A percentile compares a stretch with the other conserved stretches of the same genome.
Evolutionary conservation across 2,888 invertebrate genomes (phyloP).

Genomic region (Autographa gamma): DNA sequence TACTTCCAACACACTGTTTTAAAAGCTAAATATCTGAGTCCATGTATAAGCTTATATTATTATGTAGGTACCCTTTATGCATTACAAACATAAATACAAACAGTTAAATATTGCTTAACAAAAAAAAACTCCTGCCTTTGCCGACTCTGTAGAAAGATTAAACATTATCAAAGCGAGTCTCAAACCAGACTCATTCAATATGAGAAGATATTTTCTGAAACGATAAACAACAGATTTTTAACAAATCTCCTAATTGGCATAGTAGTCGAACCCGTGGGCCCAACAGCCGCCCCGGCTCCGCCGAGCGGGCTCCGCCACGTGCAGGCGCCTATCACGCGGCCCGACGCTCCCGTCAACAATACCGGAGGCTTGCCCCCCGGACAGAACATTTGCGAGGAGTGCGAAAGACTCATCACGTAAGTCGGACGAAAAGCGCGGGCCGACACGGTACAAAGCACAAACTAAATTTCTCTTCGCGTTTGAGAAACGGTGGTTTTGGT

Average conservation of each 20-base stretch:
- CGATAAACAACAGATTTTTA: slow-evolving; percentile 31
- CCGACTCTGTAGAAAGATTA: no score
- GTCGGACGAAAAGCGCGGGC: slow-evolving; percentile 91
- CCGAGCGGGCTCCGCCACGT: slow-evolving; percentile 92
- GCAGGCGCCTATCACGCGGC: slow-evolving; percentile 92
- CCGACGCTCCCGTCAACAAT: slow-evolving; percentile 90
- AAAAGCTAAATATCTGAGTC: background rate
- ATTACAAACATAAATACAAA: no score
- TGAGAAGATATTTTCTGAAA: background rate
- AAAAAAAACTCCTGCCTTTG: no score
- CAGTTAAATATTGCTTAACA: no score
- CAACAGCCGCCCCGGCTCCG: slow-evolving; percentile 77
- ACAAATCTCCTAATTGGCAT: slow-evolving; percentile 69
- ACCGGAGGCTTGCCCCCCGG: slow-evolving; percentile 94
- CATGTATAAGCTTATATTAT: background rate
- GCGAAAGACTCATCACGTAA: slow-evolving; percentile 99
- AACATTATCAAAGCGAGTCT: no score
- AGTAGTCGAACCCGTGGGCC: slow-evolving; percentile 71
- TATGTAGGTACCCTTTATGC: no score
- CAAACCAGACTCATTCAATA: background rate
- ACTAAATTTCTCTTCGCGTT: slow-evolving; percentile 54
- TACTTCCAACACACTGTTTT: background rate
- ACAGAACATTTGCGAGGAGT: slow-evolving; percentile 98
- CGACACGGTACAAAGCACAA: slow-evolving; percentile 89
- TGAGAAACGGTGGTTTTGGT: slow-evolving; percentile 53